These are phyloP conservation scores for Aegotheles bennettii DNA, from an alignment of 2,113 vertebrate species.

Conservation along the genomic window DNA sequence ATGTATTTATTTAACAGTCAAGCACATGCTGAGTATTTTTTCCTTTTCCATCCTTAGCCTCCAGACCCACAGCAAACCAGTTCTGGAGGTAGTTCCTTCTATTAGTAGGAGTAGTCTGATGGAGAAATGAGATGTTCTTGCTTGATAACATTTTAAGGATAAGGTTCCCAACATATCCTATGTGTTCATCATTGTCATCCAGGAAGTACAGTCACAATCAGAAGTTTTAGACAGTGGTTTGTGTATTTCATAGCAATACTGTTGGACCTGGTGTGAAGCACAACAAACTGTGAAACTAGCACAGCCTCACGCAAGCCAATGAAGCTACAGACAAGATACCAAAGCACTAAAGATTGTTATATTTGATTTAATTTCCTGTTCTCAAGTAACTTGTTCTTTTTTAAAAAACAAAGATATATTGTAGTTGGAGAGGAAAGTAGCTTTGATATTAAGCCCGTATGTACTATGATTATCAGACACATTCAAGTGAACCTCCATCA, in stretches of 20 bases:
- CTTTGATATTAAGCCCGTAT: neutral
- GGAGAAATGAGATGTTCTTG: neutral
- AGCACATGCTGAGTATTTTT: neutral
- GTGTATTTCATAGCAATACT: neutral
- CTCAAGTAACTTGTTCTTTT: neutral
- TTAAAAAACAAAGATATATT: neutral
- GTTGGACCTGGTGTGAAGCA: neutral
- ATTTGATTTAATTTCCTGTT: neutral
- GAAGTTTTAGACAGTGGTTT: neutral
- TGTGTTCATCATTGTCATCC: neutral
- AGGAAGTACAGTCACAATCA: neutral
- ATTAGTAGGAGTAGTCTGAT: neutral
- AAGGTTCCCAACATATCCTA: accelerated
- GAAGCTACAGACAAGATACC: neutral
- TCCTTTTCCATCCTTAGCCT: neutral
- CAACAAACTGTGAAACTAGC: neutral
- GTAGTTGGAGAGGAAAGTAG: neutral
- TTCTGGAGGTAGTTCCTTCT: neutral
- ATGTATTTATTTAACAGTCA: neutral
- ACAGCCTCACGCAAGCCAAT: neutral
- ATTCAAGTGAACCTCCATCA: neutral
- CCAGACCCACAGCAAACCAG: neutral
- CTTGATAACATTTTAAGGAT: neutral
- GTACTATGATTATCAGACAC: neutral
- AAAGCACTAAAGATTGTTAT: neutral